phyloP scores from a whole-genome alignment of 2,113 vertebrate genomes.

The Hemibagrus wyckioides region DNA sequence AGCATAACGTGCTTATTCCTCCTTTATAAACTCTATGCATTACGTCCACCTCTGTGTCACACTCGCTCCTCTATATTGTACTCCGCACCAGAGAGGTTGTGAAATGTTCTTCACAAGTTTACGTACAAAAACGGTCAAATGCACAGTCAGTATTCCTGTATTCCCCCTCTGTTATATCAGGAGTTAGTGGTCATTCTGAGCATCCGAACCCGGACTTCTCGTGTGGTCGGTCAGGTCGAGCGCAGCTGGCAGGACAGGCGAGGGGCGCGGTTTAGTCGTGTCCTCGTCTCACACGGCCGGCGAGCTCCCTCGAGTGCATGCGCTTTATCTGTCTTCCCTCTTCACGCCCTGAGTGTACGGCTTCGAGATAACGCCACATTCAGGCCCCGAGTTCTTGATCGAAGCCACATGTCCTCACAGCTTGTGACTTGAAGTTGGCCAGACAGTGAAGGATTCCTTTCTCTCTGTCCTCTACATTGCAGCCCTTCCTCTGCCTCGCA shows the following conservation, averaged over 20 bases:
- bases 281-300: neutral
- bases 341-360: conserved; percentile 25
- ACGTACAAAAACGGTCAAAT: conserved; percentile 20
- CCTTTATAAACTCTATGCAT: conserved; percentile 42
- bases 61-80: conserved; percentile 24
- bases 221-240: neutral
- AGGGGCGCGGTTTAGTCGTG: neutral
- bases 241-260: neutral
- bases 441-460: conserved; percentile 35
- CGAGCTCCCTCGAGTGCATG: neutral
- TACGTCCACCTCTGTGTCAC: conserved; percentile 14
- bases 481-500: conserved; percentile 15
- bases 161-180: neutral
- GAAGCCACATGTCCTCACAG: conserved; percentile 13
- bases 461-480: neutral
- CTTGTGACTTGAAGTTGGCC: conserved; percentile 31
- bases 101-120: conserved; percentile 28
- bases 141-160: conserved; percentile 36
- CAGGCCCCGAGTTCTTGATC: conserved; percentile 44
- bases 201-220: neutral
- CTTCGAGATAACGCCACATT: conserved; percentile 25
- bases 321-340: conserved; percentile 20
- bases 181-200: conserved; percentile 7
- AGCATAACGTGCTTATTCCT: conserved; percentile 22
- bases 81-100: conserved; percentile 19